These are phyloP conservation scores for Glandiceps talaboti DNA, from an alignment of 53 echinoderm and acorn worm species.

Conservation along the genomic window DNA sequence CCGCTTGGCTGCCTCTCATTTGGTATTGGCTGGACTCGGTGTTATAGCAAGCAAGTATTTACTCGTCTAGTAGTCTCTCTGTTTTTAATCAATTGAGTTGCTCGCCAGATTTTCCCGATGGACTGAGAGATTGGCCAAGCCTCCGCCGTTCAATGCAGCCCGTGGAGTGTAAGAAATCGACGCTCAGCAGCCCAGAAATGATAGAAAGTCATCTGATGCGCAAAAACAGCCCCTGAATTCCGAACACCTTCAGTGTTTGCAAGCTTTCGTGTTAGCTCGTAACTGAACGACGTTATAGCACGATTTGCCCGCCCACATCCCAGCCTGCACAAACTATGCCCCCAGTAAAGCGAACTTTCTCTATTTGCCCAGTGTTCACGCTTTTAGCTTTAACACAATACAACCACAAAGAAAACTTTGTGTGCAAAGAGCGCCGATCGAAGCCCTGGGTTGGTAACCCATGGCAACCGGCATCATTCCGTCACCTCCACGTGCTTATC, in stretches of 20 bases:
- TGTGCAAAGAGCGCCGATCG: neutral
- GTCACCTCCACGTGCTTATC: neutral
- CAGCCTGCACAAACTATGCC: neutral
- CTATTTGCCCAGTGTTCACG: neutral
- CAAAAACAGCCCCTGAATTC: no score
- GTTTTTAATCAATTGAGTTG: neutral
- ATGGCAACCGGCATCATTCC: neutral
- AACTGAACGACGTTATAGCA: neutral
- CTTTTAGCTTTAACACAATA: neutral
- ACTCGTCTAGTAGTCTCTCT: neutral
- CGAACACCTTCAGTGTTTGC: no score
- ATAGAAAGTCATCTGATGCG: neutral
- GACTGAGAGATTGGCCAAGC: neutral
- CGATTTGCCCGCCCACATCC: neutral
- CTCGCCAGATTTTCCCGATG: neutral
- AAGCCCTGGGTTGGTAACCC: neutral
- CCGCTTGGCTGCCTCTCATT: neutral
- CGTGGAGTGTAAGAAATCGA: neutral
- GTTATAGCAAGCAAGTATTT: neutral
- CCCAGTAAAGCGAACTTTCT: neutral
- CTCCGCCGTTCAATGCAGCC: neutral
- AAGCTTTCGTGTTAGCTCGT: no score
- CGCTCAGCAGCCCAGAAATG: neutral
- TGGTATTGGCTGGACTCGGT: neutral
- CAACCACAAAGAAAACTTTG: neutral